These are phyloP conservation scores for Antheraea assamensis DNA, from an alignment of 2,888 invertebrate species.

Conservation along the genomic window DNA sequence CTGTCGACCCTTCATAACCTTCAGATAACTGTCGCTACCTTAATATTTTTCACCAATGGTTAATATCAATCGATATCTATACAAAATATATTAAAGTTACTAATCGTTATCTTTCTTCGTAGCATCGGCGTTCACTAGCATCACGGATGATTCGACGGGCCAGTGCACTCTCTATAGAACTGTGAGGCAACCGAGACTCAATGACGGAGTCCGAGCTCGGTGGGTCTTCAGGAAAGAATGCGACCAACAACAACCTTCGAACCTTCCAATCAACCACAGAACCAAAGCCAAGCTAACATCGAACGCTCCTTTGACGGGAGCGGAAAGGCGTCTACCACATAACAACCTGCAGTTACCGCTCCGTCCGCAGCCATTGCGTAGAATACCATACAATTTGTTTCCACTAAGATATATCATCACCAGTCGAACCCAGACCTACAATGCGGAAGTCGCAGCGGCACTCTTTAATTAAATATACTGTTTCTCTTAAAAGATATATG, in stretches of 20 bases:
- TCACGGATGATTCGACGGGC: background rate
- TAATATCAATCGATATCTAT: background rate
- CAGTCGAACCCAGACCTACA: background rate
- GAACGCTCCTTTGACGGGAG: background rate
- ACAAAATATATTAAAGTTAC: background rate
- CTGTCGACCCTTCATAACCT: background rate
- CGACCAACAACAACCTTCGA: background rate
- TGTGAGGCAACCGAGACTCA: background rate
- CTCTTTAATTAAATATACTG: conserved; percentile 1
- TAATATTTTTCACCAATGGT: background rate
- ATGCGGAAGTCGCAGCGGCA: background rate
- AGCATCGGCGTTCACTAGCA: background rate
- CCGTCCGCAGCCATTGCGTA: background rate
- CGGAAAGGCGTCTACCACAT: background rate
- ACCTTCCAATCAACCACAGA: background rate
- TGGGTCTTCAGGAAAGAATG: background rate
- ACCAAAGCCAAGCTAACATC: background rate
- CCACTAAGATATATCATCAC: background rate
- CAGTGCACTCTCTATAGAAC: background rate
- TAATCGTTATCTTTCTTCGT: background rate
- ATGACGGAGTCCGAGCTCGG: background rate
- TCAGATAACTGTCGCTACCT: background rate
- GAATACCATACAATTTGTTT: conserved; percentile 2
- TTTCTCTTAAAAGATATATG: no score
- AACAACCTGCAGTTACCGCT: background rate